Evolutionary conservation across 2,113 vertebrate species (phyloP).

Genomic region (Pantherophis guttatus): DNA sequence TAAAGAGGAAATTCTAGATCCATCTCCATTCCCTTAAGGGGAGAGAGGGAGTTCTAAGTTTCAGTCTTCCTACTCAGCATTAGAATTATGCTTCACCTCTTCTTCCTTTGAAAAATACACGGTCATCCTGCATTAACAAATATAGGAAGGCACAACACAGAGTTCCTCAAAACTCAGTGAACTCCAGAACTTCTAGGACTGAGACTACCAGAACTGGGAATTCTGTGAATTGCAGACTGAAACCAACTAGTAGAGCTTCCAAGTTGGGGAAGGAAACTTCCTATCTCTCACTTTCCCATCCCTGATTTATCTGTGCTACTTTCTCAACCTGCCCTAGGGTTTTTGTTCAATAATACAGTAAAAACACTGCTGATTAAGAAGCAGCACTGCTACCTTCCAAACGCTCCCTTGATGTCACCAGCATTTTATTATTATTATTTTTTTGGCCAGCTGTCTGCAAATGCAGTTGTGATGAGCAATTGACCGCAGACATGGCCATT

Average conservation of each 20-base stretch:
- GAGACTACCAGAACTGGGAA: not conserved
- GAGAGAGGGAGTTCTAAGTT: not conserved
- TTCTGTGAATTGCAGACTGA: not conserved
- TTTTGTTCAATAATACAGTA: not conserved
- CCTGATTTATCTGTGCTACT: not conserved
- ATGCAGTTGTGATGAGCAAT: not conserved
- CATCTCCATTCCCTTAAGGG: too few relatives aligned
- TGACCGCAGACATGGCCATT: not conserved
- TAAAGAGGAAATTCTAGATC: not conserved
- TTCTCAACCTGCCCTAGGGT: fast-evolving
- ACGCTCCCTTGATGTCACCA: not conserved
- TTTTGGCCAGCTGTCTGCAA: not conserved
- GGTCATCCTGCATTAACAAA: not conserved
- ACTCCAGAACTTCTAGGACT: not conserved
- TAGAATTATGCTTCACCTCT: too few relatives aligned
- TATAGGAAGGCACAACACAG: not conserved
- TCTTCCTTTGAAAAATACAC: not conserved
- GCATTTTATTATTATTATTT: not conserved
- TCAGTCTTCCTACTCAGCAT: not conserved
- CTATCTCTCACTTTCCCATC: not conserved
- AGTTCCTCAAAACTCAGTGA: not conserved
- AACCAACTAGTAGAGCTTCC: not conserved
- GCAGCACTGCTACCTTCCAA: not conserved
- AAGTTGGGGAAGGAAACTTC: not conserved
- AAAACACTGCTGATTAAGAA: fast-evolving